phyloP scores from a whole-genome alignment of 2,888 invertebrate species.

The Ormyrus rosae region DNA sequence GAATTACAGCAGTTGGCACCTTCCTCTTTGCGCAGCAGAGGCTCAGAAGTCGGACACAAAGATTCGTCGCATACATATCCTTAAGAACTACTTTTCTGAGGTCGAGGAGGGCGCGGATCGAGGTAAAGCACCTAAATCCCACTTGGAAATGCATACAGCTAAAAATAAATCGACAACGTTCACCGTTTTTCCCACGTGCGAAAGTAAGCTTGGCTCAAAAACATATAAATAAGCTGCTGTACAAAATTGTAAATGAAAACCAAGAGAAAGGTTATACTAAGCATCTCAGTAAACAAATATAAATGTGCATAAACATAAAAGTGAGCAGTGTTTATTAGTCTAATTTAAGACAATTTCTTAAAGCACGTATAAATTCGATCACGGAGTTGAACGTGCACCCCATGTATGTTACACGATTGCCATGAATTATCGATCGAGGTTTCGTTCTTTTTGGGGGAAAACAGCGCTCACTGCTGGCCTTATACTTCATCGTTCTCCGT shows the following conservation, averaged over 20 bases:
- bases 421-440: slow-evolving; percentile 53
- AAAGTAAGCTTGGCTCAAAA: too few species aligned
- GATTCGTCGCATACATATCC: slow-evolving; percentile 14
- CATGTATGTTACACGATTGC: neutral
- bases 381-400: neutral
- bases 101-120: neutral
- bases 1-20: slow-evolving; percentile 1
- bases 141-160: slow-evolving; percentile 4
- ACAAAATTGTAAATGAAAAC: too few species aligned
- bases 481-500: slow-evolving; percentile 29
- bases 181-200: neutral
- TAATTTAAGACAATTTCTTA: slow-evolving; percentile 1
- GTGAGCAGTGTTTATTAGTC: too few species aligned
- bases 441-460: slow-evolving; percentile 38
- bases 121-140: slow-evolving; percentile 13
- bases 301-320: too few species aligned
- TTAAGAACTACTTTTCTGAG: slow-evolving; percentile 29
- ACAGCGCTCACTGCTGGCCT: slow-evolving; percentile 6
- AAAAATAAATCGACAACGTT: slow-evolving; percentile 42
- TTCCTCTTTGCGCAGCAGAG: neutral
- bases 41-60: slow-evolving; percentile 16
- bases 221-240: too few species aligned
- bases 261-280: too few species aligned
- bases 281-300: too few species aligned
- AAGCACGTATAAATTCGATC: slow-evolving; percentile 35